Evolutionary conservation across 2,797 vertebrate species (phyloP).

Genomic region (Myotis findleyi): DNA sequence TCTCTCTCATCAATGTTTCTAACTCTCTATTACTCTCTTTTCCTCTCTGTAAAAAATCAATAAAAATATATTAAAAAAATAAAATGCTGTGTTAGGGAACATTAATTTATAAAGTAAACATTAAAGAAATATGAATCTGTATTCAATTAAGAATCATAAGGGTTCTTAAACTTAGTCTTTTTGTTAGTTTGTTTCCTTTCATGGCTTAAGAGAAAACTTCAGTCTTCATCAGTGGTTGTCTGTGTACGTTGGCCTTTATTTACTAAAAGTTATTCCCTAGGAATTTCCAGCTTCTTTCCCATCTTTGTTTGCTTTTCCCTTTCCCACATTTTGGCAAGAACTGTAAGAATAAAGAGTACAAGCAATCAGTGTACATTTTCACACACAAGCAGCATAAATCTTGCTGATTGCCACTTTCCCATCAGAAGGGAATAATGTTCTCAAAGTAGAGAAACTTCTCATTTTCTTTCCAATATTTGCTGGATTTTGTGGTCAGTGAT

Average conservation of each 20-base stretch:
- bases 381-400: neutral
- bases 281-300: slow-evolving; percentile 11
- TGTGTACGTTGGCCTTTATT: neutral
- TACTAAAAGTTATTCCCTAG: slow-evolving; percentile 8
- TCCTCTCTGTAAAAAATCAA: no score
- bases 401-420: neutral
- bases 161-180: neutral
- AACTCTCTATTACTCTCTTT: no score
- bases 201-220: slow-evolving; percentile 1
- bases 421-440: slow-evolving; percentile 38
- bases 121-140: neutral
- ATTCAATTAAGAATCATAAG: slow-evolving; percentile 18
- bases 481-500: slow-evolving; percentile 42
- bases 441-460: neutral
- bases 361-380: neutral
- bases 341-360: neutral
- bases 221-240: neutral
- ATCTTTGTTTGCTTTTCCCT: slow-evolving; percentile 1
- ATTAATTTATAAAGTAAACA: slow-evolving; percentile 9
- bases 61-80: no score
- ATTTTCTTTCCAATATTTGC: slow-evolving; percentile 33
- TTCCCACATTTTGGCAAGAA: neutral
- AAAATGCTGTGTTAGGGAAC: neutral
- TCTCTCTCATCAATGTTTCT: no score
- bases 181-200: neutral